phyloP scores from a whole-genome alignment of 2,888 invertebrate genomes.

The Eupelmus urozonus region DNA sequence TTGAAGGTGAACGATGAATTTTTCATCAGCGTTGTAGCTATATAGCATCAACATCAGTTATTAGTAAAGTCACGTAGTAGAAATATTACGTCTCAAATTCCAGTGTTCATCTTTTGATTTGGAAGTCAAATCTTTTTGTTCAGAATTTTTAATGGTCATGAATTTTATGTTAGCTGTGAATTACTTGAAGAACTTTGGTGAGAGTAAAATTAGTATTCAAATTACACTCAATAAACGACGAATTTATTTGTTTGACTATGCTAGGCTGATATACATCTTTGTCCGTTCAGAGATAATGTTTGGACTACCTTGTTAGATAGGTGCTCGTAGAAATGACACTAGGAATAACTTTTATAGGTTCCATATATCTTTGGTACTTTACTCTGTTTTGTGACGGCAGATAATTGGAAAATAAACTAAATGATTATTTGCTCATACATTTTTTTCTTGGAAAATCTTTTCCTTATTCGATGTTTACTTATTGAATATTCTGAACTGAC shows the following conservation, averaged over 20 bases:
- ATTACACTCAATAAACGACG: neutral
- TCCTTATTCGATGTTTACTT: too few relatives aligned
- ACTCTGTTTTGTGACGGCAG: too few relatives aligned
- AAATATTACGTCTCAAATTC: too few relatives aligned
- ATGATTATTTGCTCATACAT: too few relatives aligned
- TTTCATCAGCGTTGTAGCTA: neutral
- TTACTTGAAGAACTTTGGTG: neutral
- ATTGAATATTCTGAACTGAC: too few relatives aligned
- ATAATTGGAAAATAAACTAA: too few relatives aligned
- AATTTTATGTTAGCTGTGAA: neutral
- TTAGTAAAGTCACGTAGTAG: too few relatives aligned
- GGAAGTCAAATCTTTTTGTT: neutral
- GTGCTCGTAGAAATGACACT: too few relatives aligned
- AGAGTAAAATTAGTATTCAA: conserved; percentile 18
- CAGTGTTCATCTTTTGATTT: neutral
- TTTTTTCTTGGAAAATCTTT: too few relatives aligned
- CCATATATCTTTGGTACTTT: too few relatives aligned
- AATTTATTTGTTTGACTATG: neutral
- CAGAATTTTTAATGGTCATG: neutral
- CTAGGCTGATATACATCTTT: neutral
- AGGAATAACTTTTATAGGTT: too few relatives aligned
- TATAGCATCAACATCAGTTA: neutral
- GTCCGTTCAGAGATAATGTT: neutral
- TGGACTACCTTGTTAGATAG: neutral
- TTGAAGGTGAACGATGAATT: conserved; percentile 3